Conservation (phyloP, 2,888 invertebrate genomes). For the Hipparchia semele region DNA sequence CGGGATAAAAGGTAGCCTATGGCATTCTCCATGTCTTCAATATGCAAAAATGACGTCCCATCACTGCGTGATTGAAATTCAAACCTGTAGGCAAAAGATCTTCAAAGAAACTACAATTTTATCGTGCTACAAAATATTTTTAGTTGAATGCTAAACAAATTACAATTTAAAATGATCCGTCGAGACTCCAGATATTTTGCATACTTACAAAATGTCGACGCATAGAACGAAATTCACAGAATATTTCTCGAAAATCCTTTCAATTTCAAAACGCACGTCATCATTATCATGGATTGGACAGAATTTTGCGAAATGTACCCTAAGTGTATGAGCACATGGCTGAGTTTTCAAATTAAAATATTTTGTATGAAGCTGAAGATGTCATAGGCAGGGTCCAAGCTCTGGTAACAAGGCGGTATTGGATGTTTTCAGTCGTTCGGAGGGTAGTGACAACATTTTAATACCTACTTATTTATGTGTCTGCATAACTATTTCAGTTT, state of each 20-base stretch:
- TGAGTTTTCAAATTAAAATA: slow-evolving; percentile 13
- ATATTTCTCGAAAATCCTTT: slow-evolving; percentile 31
- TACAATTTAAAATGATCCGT: slow-evolving; percentile 11
- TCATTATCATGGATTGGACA: slow-evolving; percentile 22
- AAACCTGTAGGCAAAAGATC: too few species aligned
- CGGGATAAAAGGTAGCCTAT: too few species aligned
- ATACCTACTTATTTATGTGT: neutral
- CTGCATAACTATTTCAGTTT: too few species aligned
- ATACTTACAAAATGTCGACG: slow-evolving; percentile 24
- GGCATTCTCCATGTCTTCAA: too few species aligned
- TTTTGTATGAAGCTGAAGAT: slow-evolving; percentile 33
- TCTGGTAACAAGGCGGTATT: slow-evolving; percentile 33
- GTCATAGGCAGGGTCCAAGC: slow-evolving; percentile 35
- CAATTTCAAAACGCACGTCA: slow-evolving; percentile 26
- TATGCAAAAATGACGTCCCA: too few species aligned
- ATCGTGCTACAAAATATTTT: slow-evolving; percentile 8
- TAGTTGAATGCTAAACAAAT: slow-evolving; percentile 11
- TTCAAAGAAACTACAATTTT: neutral
- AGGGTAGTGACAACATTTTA: slow-evolving; percentile 1
- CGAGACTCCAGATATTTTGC: neutral
- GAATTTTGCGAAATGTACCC: slow-evolving; percentile 21
- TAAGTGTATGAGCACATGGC: neutral
- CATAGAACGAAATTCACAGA: slow-evolving; percentile 25
- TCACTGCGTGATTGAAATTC: too few species aligned
- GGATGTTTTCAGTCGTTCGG: slow-evolving; percentile 30